Percentiles rank a stretch among this genome's conserved stretches.
Conservation (phyloP, 2,113 vertebrate species). For the Forbesichthys papilliferus region DNA sequence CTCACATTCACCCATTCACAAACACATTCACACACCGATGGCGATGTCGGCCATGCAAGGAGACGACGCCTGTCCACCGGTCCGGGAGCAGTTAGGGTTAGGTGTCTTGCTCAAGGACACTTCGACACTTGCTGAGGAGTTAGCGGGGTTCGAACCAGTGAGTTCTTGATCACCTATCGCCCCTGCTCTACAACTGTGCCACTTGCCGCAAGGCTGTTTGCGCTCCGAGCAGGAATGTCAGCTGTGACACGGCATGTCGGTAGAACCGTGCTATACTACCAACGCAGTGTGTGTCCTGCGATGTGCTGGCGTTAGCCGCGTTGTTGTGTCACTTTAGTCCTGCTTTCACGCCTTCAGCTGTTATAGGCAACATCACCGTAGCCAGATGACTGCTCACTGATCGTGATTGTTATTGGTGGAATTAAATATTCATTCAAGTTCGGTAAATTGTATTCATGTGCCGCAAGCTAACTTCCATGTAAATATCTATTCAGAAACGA, state of each 20-base stretch:
- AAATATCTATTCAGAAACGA: not conserved
- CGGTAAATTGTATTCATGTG: not conserved
- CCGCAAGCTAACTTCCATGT: not conserved
- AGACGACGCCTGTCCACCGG: no score
- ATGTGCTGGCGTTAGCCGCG: constrained; percentile 4
- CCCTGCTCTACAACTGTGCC: no score
- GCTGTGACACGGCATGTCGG: constrained; percentile 22
- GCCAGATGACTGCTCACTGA: no score
- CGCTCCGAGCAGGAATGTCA: constrained; percentile 44
- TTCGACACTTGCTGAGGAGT: no score
- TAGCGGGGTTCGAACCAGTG: no score
- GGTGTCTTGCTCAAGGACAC: no score
- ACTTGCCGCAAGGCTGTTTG: constrained; percentile 18
- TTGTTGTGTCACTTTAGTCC: not conserved
- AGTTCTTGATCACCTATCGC: no score
- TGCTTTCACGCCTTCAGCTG: not conserved
- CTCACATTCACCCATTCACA: no score
- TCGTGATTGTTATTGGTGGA: not conserved
- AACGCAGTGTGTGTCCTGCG: constrained; percentile 17
- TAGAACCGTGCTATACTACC: constrained; percentile 17
- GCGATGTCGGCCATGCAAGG: no score
- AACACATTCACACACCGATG: no score
- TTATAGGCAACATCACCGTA: no score
- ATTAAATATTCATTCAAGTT: not conserved
- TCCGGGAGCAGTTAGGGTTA: no score